Conservation (phyloP, 2,888 invertebrate genomes). For the Hoplodrina blanda region DNA sequence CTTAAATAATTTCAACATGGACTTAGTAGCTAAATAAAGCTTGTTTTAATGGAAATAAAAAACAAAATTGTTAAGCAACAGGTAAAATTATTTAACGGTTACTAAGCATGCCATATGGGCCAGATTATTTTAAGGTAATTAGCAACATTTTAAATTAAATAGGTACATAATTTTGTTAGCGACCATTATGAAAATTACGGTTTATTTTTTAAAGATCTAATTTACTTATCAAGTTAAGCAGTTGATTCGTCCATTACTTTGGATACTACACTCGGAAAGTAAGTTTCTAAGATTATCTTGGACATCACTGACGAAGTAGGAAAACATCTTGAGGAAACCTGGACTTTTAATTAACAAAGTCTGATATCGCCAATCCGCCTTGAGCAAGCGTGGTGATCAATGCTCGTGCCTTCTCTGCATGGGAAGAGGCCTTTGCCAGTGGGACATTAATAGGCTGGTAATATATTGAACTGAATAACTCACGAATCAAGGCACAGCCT, state of each 20-base stretch:
- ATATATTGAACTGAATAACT: too few species aligned
- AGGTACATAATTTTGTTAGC: neutral
- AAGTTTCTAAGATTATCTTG: neutral
- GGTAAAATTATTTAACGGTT: neutral
- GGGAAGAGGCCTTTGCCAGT: too few species aligned
- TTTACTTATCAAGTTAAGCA: neutral
- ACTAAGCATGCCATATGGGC: neutral
- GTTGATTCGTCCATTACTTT: too few species aligned
- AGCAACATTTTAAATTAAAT: neutral
- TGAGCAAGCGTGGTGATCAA: too few species aligned
- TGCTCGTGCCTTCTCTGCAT: too few species aligned
- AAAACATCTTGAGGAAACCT: too few species aligned
- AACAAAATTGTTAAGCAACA: neutral
- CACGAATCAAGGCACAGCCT: too few species aligned
- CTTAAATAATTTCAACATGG: constrained; percentile 20
- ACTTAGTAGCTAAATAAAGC: constrained; percentile 10
- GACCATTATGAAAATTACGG: neutral
- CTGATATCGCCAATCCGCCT: too few species aligned
- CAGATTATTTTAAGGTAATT: neutral
- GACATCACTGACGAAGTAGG: too few species aligned
- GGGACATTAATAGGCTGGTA: too few species aligned
- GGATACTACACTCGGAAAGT: neutral
- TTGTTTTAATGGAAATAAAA: constrained; percentile 13
- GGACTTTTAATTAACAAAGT: too few species aligned
- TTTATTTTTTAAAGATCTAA: neutral